Base-by-base conservation (phyloP, 64 coral and sea anemone species). In the Pocillopora damicornis region DNA sequence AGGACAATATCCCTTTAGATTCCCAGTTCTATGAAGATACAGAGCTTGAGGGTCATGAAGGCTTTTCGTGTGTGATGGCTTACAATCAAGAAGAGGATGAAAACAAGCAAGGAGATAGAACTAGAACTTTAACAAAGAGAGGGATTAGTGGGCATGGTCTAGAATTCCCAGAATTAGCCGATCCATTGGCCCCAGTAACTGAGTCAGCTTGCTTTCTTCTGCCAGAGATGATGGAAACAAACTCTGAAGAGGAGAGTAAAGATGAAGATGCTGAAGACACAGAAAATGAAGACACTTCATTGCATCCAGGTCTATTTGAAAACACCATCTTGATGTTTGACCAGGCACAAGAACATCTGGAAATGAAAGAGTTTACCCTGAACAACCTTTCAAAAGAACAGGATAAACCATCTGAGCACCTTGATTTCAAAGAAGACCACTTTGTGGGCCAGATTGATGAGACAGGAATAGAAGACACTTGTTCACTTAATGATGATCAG, bases 361-460 rank as follows among this genome's bases (percentile, higher is more conserved):
- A 73, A 85, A 72, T 72, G 81, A 73, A 67, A 61, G 35, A 67
- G 67, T 83, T 68, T 35, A 13, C 80, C 11, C 67, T 83, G 61
- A 83, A 85, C 72, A 72, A 85, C 57, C 81, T 85, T 66, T 72
- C 81, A 72, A 85, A 85, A 42, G 81, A 72, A 58, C 57, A 22
- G 23, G 18, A 14, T 18, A 67, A 83, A 72, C 7, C 65, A 85
- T 57, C 65, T 1, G 65, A 58, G 45, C 38, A 57, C 62, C 65
- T 66, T 85, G 45, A 57, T 85, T 85, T 85, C 65, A 72, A 72
- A 26, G 81, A 85, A 18, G 51, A 58, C 62, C 15, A 65, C 37
- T 42, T 36, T 8, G 1, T 37, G 12, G 58, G 11, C 37, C 81
- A 58, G 26, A 12, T 73, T 9, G 65, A 58, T 58, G 81, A 85